These are phyloP conservation scores for Bombus balteatus DNA, from an alignment of 1,140 invertebrate genomes.

Conservation along the genomic window DNA sequence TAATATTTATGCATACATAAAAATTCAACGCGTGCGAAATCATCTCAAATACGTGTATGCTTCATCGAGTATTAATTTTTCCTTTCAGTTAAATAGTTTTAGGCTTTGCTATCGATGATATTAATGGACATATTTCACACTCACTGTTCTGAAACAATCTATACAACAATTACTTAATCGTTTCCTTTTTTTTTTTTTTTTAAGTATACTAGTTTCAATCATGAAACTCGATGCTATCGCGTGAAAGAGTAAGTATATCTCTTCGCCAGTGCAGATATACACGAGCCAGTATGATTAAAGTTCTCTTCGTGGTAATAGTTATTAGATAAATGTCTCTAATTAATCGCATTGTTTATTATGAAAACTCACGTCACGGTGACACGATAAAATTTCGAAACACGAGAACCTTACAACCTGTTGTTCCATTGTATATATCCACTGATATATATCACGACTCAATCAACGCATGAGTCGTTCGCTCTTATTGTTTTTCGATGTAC, in stretches of 20 bases:
- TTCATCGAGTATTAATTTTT: too few species aligned
- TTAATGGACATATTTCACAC: background rate
- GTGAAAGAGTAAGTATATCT: slow-evolving; percentile 3
- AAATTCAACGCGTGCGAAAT: too few species aligned
- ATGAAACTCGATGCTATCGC: background rate
- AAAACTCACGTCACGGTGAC: background rate
- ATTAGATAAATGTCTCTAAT: background rate
- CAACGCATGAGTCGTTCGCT: background rate
- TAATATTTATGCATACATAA: too few species aligned
- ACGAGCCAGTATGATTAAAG: background rate
- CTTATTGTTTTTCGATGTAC: background rate
- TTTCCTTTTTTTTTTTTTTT: too few species aligned
- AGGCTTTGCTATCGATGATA: background rate
- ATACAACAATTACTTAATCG: background rate
- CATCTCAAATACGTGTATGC: too few species aligned
- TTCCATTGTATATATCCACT: background rate
- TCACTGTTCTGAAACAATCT: background rate
- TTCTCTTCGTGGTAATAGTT: background rate
- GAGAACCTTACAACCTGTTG: background rate
- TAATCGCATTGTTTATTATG: background rate
- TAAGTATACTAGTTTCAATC: too few species aligned
- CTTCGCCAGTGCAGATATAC: background rate
- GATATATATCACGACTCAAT: background rate
- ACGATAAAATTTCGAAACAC: background rate
- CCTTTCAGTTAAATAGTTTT: too few species aligned